These are phyloP conservation scores for Syngnathus typhle DNA, from an alignment of 2,113 vertebrate species.

Conservation along the genomic window DNA sequence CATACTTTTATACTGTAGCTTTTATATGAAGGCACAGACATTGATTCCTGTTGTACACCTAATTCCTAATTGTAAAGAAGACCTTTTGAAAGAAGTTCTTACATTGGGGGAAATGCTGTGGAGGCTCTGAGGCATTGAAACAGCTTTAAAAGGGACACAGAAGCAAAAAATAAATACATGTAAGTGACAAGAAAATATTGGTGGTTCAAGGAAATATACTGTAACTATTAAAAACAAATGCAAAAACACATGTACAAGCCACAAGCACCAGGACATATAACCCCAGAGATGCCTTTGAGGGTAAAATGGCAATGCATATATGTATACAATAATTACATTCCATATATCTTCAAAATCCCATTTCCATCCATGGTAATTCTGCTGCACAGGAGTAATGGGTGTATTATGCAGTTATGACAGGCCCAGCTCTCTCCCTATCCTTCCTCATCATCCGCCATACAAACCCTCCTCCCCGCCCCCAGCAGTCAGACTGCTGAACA, in stretches of 20 bases:
- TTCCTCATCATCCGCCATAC: slow-evolving; percentile 38
- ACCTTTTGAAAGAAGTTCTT: neutral
- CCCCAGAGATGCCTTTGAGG: slow-evolving; percentile 43
- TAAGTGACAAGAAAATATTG: slow-evolving; percentile 12
- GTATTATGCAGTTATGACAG: slow-evolving; percentile 73
- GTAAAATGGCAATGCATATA: slow-evolving; percentile 66
- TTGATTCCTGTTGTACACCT: neutral
- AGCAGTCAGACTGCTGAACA: slow-evolving; percentile 55
- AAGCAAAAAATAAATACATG: slow-evolving; percentile 5
- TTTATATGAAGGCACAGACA: neutral
- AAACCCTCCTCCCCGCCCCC: slow-evolving; percentile 8
- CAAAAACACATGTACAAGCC: slow-evolving; percentile 7
- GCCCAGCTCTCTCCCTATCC: slow-evolving; percentile 42
- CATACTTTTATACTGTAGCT: neutral
- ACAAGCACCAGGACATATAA: slow-evolving; percentile 40
- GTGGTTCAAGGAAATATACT: neutral
- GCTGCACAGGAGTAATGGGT: slow-evolving; percentile 67
- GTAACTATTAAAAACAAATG: slow-evolving; percentile 5
- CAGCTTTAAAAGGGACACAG: neutral
- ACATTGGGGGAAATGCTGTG: slow-evolving; percentile 9
- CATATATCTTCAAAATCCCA: slow-evolving; percentile 74
- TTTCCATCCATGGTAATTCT: slow-evolving; percentile 73
- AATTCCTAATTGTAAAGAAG: neutral
- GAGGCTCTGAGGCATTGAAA: slow-evolving; percentile 10
- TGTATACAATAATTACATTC: slow-evolving; percentile 75